Evolutionary conservation across 2,797 vertebrate species (phyloP).

Genomic region (Coregonus sp.): DNA sequence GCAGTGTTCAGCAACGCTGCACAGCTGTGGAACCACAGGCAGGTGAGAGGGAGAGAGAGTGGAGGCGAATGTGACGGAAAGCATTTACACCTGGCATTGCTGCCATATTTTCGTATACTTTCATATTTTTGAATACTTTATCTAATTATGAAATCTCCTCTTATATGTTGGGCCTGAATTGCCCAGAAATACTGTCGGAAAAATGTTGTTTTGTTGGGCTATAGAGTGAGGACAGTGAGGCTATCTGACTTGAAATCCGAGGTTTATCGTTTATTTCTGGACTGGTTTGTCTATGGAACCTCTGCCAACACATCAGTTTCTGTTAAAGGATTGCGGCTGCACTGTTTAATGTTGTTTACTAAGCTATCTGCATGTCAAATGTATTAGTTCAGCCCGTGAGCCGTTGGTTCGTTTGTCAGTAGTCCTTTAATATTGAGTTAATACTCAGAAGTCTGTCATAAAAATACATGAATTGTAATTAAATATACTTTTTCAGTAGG

Average conservation of each 20-base stretch:
- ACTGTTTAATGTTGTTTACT: too few species aligned
- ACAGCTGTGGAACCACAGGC: slow-evolving; percentile 42
- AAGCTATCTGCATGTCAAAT: too few species aligned
- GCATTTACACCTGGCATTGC: background rate
- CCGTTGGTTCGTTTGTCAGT: too few species aligned
- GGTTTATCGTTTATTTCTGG: background rate
- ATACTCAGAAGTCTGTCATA: background rate
- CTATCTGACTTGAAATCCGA: background rate
- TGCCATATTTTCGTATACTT: background rate
- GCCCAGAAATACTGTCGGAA: background rate
- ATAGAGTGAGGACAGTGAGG: background rate
- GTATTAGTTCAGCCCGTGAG: too few species aligned
- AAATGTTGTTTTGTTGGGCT: background rate
- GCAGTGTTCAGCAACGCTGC: slow-evolving; percentile 71
- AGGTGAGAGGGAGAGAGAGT: slow-evolving; percentile 44
- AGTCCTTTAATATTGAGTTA: background rate
- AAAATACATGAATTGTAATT: background rate
- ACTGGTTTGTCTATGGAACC: background rate
- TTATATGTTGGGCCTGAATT: background rate
- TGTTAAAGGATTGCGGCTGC: too few species aligned
- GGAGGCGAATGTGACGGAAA: background rate
- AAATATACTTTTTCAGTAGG: background rate
- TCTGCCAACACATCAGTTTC: background rate
- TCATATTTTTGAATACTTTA: background rate
- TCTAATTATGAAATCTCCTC: too few species aligned